Evolutionary conservation across 2,113 vertebrate species (phyloP).

Genomic region (Tinamus guttatus): DNA sequence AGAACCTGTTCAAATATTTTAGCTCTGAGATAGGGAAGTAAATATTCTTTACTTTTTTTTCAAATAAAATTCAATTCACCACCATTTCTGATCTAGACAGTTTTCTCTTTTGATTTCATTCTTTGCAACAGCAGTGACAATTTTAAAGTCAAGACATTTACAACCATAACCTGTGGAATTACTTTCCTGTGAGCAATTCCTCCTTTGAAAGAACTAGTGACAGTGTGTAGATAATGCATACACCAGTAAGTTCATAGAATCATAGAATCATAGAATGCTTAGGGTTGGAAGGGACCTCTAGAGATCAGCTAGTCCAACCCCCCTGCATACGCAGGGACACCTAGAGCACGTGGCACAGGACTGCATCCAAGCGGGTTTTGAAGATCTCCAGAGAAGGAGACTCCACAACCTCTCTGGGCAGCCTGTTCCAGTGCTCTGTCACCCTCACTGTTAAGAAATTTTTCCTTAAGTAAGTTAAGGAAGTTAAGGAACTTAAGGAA

Average conservation of each 20-base stretch:
- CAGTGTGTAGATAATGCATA: background rate
- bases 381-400: too few species aligned
- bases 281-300: too few species aligned
- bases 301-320: too few species aligned
- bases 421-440: too few species aligned
- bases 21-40: background rate
- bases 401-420: too few species aligned
- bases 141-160: constrained; percentile 36
- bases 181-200: constrained; percentile 22
- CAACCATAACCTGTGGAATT: constrained; percentile 25
- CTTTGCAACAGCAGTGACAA: background rate
- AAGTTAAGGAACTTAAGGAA: too few species aligned
- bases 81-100: background rate
- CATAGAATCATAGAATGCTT: too few species aligned
- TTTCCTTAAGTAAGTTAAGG: too few species aligned
- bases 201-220: constrained; percentile 21
- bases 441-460: too few species aligned
- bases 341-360: too few species aligned
- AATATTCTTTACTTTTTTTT: background rate
- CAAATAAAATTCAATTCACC: background rate
- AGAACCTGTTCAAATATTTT: background rate
- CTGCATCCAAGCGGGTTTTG: too few species aligned
- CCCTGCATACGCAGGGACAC: too few species aligned
- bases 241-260: constrained; percentile 46
- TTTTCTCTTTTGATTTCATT: constrained; percentile 19